A percentile compares a stretch with the other conserved stretches of the same genome.
Conservation (phyloP, 2,797 vertebrate genomes). For the Apogon hyalosoma region DNA sequence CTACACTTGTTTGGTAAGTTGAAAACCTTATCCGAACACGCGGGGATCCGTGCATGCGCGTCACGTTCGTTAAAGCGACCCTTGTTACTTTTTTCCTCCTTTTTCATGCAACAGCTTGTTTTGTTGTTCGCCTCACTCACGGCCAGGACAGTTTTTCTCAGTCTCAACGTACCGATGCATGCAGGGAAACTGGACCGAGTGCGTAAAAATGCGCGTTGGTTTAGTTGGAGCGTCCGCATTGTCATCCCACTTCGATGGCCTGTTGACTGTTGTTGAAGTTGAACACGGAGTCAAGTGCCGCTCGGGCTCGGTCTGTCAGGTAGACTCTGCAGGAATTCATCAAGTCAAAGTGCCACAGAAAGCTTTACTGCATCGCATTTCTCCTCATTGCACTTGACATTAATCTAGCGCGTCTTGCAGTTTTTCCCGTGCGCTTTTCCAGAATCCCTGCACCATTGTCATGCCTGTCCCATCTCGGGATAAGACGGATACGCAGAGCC, state of each 20-base stretch:
- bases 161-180: not conserved
- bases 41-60: conserved; percentile 70
- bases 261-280: conserved; percentile 77
- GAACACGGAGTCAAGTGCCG: conserved; percentile 75
- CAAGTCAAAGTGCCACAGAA: not conserved
- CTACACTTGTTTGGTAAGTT: conserved; percentile 96
- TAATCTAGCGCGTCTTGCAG: not conserved
- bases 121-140: conserved; percentile 37
- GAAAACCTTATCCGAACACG: conserved; percentile 74
- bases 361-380: not conserved
- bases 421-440: conserved; percentile 7
- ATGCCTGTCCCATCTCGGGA: conserved; percentile 75
- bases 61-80: conserved; percentile 60
- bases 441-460: conserved; percentile 54
- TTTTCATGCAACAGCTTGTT: conserved; percentile 75
- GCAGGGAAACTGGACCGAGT: not conserved
- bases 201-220: not conserved
- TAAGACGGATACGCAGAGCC: conserved; percentile 60
- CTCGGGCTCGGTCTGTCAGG: conserved; percentile 61
- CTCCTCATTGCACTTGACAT: conserved; percentile 13
- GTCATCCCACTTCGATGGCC: conserved; percentile 52
- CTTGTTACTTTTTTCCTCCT: conserved; percentile 59
- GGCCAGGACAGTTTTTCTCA: not conserved
- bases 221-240: conserved; percentile 28
- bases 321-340: conserved; percentile 62